Percentiles rank a stretch among this genome's conserved stretches.
Conservation (phyloP, 2,113 vertebrate genomes). For the Orycteropus afer region DNA sequence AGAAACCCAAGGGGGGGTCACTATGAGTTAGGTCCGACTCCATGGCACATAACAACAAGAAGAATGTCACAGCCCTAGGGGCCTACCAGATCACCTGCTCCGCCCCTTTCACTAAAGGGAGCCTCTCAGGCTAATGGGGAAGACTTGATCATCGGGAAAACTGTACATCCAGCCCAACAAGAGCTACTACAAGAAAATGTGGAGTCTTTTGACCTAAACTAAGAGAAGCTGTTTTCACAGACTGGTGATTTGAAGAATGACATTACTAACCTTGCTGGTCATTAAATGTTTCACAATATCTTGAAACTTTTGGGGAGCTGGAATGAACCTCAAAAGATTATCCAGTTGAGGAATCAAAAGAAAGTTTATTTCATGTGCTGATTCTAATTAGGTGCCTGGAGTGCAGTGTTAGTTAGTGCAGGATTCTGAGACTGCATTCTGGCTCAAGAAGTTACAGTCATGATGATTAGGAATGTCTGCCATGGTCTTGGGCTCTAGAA, state of each 20-base stretch:
- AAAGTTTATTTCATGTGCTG: neutral
- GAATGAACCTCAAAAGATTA: neutral
- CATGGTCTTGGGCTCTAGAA: neutral
- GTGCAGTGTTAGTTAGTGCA: neutral
- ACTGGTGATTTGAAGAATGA: neutral
- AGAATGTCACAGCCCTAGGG: neutral
- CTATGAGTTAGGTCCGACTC: no score
- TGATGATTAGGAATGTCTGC: neutral
- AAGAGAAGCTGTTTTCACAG: neutral
- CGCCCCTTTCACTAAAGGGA: neutral
- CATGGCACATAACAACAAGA: no score
- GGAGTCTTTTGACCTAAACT: neutral
- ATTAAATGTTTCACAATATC: neutral
- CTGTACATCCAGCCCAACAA: neutral
- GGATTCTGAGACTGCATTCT: conserved; percentile 1
- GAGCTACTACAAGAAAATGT: neutral
- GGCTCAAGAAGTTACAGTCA: neutral
- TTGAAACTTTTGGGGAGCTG: neutral
- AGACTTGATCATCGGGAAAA: neutral
- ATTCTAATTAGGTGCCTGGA: neutral
- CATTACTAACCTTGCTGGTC: neutral
- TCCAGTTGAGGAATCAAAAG: neutral
- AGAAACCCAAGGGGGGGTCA: no score
- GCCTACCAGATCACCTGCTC: neutral
- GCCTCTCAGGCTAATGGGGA: neutral